Evolutionary conservation across 2,888 invertebrate genomes (phyloP), one percentile per base, ranked within the genome.

Genomic region (Lepidonotus clava): DNA sequence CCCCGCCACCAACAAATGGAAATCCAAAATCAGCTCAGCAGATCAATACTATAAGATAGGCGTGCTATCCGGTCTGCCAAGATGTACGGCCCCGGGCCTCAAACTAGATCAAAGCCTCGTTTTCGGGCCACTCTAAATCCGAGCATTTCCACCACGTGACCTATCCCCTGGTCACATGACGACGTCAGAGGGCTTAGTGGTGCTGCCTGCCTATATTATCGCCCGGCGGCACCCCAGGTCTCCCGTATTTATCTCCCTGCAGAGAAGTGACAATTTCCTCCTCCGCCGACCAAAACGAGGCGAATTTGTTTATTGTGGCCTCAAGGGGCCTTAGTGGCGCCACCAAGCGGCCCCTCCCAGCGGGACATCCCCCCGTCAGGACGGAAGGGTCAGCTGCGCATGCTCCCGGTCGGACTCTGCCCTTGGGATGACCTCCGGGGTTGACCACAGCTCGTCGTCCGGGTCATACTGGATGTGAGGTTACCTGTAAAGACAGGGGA

Each of bases 71-170:
- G 28, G 2, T n/a, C n/a, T n/a, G n/a, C 4, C 28, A 11, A 61
- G 53, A 53, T 32, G 2, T 61, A 28, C 61, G 28, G 28, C 61
- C 28, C 28, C 61, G 28, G 1, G 6, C 28, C 61, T 28, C 61
- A 61, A 61, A 61, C 61, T 28, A 61, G 61, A 61, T 61, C 61
- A 61, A 61, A 61, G 61, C 61, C 61, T 61, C 61, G 61, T 61
- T 28, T 28, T 61, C 28, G 28, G 11, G 61, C 61, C 61, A 53
- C 53, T 53, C 53, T 53, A 53, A 11, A 53, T 53, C 53, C 53
- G 53, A n/a, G 53, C 6, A 53, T 53, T 53, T 53, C 53, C 53
- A 53, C 53, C 53, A 53, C 53, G 53, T 53, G 53, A 53, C 53
- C 53, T 24, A 4, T 24, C 61, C 24, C 28, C 28, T 28, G 24